These are phyloP conservation scores for Gonioctena quinquepunctata DNA, from an alignment of 1,140 invertebrate genomes.

Conservation along the genomic window DNA sequence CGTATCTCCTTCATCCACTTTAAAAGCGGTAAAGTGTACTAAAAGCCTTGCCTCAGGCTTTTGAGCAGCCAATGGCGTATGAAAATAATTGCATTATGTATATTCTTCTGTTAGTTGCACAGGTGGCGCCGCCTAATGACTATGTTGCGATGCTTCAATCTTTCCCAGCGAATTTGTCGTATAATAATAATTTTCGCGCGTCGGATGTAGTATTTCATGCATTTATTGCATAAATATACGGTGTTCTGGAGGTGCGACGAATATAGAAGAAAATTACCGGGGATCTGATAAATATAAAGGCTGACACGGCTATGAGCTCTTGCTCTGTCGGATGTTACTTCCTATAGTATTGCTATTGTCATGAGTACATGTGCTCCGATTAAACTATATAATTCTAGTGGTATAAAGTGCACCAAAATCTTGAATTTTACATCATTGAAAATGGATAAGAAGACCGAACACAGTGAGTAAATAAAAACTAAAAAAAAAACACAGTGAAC, in stretches of 20 bases:
- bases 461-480: no score
- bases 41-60: neutral
- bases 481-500: no score
- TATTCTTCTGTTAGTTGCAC: neutral
- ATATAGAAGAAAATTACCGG: no score
- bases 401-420: no score
- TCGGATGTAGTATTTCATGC: conserved; percentile 5
- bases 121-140: conserved; percentile 9
- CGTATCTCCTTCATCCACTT: neutral
- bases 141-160: conserved; percentile 2
- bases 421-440: no score
- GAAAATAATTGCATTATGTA: conserved; percentile 11
- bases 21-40: neutral
- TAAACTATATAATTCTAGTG: no score
- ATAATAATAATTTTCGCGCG: conserved; percentile 1
- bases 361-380: no score
- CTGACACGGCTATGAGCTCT: no score
- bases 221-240: neutral
- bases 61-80: conserved; percentile 5
- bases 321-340: no score
- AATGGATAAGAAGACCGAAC: no score
- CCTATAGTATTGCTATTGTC: no score
- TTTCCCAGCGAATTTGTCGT: neutral
- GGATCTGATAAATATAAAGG: no score
- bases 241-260: neutral